Evolutionary conservation across 2,888 invertebrate species (phyloP), one percentile per base, ranked within the genome.

Genomic region (Polydrusus tereticollis): DNA sequence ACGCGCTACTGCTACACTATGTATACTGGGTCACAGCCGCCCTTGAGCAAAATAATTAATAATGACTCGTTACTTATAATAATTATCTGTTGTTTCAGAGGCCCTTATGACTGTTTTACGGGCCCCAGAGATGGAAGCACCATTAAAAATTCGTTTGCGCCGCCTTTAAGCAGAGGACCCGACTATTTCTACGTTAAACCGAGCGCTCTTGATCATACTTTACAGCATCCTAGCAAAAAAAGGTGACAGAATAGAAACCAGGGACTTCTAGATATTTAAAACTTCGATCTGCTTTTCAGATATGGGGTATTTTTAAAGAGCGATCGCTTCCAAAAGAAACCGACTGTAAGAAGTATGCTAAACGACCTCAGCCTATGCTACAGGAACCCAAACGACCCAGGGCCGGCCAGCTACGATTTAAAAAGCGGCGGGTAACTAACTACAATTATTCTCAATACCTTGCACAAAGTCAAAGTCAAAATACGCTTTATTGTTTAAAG

Each of bases 131-230:
- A 88, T 75, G 83, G 77, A 0, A 84, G 82, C 2, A 86, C 88
- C 0, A 87, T 89, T 12, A 88, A 88, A 78, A 89, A 88, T 77
- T 86, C 89, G 80, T 88, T 88, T 69, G 85, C 83, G 12, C 85
- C 83, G 1, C 67, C 80, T 0, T 45, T 50, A 3, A 74, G 69
- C 4, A 75, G 75, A 62, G 71, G 78, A 0, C 83, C 83, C 0
- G 82, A 83, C n/a, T 80, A 79, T 47, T 82, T 77, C 70, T 83
- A 81, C 69, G 76, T 82, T 23, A 78, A 78, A 14, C 82, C 82
- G 0, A 80, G 78, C 33, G 78, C 78, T 21, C 20, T 84, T 0
- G 82, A 85, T 14, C 62, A 79, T n/a, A 36, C 84, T 14, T 60
- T 83, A 20, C 71, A 78, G 8, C 81, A 83, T 76, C 79, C 81